Evolutionary conservation across 2,113 vertebrate genomes (phyloP).

Genomic region (Grallaria varia): DNA sequence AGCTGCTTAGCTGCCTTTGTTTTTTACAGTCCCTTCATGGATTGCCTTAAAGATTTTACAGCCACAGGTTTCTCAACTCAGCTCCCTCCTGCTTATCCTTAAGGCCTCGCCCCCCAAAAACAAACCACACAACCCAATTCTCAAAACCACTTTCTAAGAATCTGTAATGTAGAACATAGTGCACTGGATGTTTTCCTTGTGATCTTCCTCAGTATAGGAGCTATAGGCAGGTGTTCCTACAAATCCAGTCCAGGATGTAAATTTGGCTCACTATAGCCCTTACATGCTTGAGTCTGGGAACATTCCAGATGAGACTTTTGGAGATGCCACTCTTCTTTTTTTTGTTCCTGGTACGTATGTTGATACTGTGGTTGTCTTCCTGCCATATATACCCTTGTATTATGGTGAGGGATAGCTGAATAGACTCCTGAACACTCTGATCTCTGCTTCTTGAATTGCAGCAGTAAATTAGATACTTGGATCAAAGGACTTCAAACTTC

Average conservation of each 20-base stretch:
- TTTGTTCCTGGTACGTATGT: neutral
- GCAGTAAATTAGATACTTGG: neutral
- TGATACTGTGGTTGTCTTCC: neutral
- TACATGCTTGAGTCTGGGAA: neutral
- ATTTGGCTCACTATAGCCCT: neutral
- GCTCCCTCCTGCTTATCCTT: neutral
- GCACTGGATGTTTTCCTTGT: neutral
- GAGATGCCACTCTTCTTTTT: neutral
- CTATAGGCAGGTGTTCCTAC: neutral
- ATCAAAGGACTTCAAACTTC: neutral
- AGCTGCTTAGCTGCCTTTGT: neutral
- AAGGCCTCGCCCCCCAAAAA: rapidly evolving
- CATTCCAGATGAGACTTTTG: neutral
- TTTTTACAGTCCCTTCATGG: neutral
- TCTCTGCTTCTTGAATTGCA: neutral
- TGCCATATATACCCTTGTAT: neutral
- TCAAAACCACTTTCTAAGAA: neutral
- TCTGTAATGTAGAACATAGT: neutral
- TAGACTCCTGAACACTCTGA: neutral
- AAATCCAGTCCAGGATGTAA: neutral
- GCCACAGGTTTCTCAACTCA: neutral
- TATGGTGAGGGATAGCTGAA: neutral
- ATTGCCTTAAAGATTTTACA: neutral
- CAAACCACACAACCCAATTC: neutral
- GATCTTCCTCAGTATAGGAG: neutral